These are phyloP conservation scores for Elanus axillaris DNA, from an alignment of 2,113 vertebrate genomes.

Conservation along the genomic window DNA sequence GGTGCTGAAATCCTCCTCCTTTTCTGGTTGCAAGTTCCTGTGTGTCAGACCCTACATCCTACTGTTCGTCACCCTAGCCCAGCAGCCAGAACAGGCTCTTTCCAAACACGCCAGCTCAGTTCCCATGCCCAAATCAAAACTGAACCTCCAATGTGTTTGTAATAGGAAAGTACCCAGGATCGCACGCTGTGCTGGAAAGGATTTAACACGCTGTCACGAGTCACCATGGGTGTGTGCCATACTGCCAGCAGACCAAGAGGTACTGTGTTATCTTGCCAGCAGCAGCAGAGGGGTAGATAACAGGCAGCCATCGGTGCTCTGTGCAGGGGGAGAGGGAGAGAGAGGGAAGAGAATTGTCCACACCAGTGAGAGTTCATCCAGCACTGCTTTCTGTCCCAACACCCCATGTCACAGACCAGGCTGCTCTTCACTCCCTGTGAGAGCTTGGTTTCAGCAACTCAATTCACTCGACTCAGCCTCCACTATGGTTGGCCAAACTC, in stretches of 20 bases:
- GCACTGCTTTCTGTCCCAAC: background rate
- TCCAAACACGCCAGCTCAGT: background rate
- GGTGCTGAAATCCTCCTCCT: background rate
- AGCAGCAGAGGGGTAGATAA: background rate
- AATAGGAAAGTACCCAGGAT: background rate
- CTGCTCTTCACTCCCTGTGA: background rate
- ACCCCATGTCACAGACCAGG: background rate
- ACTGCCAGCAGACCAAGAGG: background rate
- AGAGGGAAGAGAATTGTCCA: background rate
- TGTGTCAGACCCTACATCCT: background rate
- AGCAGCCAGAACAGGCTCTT: background rate
- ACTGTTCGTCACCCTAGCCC: background rate
- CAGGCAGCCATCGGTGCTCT: background rate
- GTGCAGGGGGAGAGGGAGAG: background rate
- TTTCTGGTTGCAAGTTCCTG: background rate
- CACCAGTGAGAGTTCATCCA: background rate
- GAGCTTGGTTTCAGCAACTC: background rate
- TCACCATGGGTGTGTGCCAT: accelerated
- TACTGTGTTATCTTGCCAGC: background rate
- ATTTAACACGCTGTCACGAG: background rate
- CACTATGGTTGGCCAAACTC: background rate
- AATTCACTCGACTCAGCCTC: background rate
- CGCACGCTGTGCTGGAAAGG: background rate
- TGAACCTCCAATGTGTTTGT: background rate
- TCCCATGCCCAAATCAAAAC: background rate